A percentile compares a stretch with the other conserved stretches of the same genome.
Conservation (phyloP, 2,888 invertebrate genomes). For the Drosophila imparisetae region DNA sequence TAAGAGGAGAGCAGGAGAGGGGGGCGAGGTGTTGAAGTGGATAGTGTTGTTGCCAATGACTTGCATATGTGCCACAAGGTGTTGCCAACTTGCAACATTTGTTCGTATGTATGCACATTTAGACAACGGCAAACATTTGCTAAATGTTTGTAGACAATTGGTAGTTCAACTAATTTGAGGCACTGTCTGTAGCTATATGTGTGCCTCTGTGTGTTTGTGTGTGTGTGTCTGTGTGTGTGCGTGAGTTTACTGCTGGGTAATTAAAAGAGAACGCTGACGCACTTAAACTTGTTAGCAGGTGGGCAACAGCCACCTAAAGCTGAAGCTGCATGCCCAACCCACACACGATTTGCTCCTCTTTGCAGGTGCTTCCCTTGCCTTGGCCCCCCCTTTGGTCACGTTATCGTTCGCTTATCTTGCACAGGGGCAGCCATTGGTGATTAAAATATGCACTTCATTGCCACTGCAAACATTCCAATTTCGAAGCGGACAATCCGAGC, state of each 20-base stretch:
- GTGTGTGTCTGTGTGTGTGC: conserved; percentile 5
- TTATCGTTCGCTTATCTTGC: conserved; percentile 76
- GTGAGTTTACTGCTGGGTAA: conserved; percentile 63
- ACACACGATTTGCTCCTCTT: conserved; percentile 26
- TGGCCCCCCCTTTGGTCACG: conserved; percentile 42
- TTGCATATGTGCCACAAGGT: conserved; percentile 58
- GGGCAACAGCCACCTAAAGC: conserved; percentile 28
- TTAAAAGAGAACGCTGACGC: conserved; percentile 49
- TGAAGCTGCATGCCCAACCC: conserved; percentile 51
- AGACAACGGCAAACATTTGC: conserved; percentile 73
- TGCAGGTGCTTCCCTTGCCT: not conserved
- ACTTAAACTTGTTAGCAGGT: conserved; percentile 54
- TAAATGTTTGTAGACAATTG: conserved; percentile 80
- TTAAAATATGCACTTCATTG: conserved; percentile 79
- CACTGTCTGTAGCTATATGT: conserved; percentile 21
- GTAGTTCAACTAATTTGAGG: conserved; percentile 77
- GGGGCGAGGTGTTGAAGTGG: not conserved
- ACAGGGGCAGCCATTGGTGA: conserved; percentile 78
- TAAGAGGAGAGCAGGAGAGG: conserved; percentile 2
- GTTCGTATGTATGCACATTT: conserved; percentile 13
- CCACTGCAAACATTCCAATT: conserved; percentile 52
- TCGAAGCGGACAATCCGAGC: conserved; percentile 5
- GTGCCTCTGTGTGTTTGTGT: conserved; percentile 2
- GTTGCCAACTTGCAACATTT: conserved; percentile 46
- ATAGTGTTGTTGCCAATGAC: conserved; percentile 45